Base-by-base conservation (phyloP, 2,113 vertebrate species). In the Sigmodon hispidus region DNA sequence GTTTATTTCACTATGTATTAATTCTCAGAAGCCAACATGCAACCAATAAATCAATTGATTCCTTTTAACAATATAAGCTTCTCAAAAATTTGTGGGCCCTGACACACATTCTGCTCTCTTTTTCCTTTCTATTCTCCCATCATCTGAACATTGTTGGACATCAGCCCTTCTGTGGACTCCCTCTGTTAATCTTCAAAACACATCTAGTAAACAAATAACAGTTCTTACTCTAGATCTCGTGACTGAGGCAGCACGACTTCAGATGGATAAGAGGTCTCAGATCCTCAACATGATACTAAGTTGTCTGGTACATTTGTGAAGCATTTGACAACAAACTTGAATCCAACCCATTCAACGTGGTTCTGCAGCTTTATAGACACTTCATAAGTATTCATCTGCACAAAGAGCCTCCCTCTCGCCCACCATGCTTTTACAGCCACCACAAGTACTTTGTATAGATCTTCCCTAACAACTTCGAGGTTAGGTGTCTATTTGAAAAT, bases 31-130 rank as follows among this genome's bases (percentile, higher is more conserved):
- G 75, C 43, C 48, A 75, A 69, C 10, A 29, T 15, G 31, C 17
- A 9, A 26, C 8, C 67, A 45, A 26, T 40, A 81, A 70, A 43
- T 22, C 75, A 61, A 6, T 59, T 29, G 16, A 22, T 79, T 89
- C 55, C 59, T 94, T 86, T 94, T 36, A 72, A 92, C 5, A 50
- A 91, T 95, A 57, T 2, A 15, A 89, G 57, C 59, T 84, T 34
- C 26, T 67, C 40, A 21, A 81, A 91, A 50, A 26, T 19, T 72
- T 84, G 22, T 15, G 17, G 36, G 4, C 15, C 19, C 55, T 40
- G 61, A 36, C 13, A 76, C 36, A 15, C 69, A 61, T 67, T 96
- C 77, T 29, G 7, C 22, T 61, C 48, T 4, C 69, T 72, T 61
- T 70, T 26, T 85, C 45, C 50, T 43, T 48, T 70, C 87, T 84